These are phyloP conservation scores for Hyperopisus bebe DNA, from an alignment of 2,113 vertebrate genomes.

Conservation along the genomic window DNA sequence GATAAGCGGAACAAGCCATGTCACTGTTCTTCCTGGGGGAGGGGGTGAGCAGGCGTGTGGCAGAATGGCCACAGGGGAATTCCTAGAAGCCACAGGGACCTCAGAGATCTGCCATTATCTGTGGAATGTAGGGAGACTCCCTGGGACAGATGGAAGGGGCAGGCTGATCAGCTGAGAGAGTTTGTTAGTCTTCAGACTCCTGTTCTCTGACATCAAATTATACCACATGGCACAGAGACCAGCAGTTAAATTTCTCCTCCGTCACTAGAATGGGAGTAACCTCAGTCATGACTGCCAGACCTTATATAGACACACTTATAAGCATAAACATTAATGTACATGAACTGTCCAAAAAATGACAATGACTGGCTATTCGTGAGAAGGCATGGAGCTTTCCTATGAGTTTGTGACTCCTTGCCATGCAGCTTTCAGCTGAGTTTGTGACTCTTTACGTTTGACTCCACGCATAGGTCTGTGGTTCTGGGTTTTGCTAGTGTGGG, in stretches of 20 bases:
- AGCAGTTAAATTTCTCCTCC: neutral
- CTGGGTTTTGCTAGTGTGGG: neutral
- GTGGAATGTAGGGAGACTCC: neutral
- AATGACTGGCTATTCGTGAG: neutral
- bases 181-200: neutral
- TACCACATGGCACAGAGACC: neutral
- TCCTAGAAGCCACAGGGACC: neutral
- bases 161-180: conserved; percentile 7
- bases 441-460: neutral
- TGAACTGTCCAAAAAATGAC: neutral
- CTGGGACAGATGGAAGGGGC: conserved; percentile 4
- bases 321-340: neutral
- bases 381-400: neutral
- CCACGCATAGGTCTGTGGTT: neutral
- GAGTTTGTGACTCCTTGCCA: neutral
- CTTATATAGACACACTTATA: neutral
- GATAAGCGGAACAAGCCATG: conserved; percentile 8
- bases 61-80: neutral
- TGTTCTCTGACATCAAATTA: neutral
- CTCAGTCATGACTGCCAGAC: neutral
- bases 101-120: neutral
- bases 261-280: neutral
- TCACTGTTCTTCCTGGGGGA: neutral
- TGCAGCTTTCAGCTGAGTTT: neutral
- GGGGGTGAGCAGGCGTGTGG: neutral